Base-by-base conservation (phyloP, 92 coral and sea anemone genomes). In the Heteractis magnifica region DNA sequence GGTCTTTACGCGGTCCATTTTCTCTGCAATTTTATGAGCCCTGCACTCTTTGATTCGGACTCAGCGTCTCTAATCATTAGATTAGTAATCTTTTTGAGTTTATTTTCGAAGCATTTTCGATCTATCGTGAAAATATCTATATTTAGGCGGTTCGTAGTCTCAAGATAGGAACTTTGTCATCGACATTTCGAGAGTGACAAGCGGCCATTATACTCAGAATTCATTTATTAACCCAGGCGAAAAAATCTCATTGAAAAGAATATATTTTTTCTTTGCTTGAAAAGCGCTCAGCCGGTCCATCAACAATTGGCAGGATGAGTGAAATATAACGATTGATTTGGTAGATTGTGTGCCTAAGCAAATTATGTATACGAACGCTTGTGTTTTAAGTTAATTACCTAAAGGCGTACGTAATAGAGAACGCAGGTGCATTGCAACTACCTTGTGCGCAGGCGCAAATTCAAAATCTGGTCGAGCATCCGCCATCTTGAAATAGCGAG, bases 401-500 rank as follows among this genome's bases (percentile, higher is more conserved):
- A 65, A 18, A 52, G 10, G 51, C 62, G 77, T 80, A 8, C 50
- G 52, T 16, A 71, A 26, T 26, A 5, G 51, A 52, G 65, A 21
- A 15, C 10, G 13, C 77, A 70, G 11, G 52, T 70, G 84, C 26
- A n/a, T 20, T 81, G 84, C 6, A 62, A 78, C 19, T 21, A 51
- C 16, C 23, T 68, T 7, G 4, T 41, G 84, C 64, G 77, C 84
- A 81, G 51, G 77, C 84, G 77, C 49, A 6, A 68, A 68, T 8
- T 13, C 13, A 23, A 68, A 68, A 68, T 26, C 73, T 48, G 18
- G 19, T 62, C 15, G 20, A 62, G 70, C 15, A 62, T 62, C 44
- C 3, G 44, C 44, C 44, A 34, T 34, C 44, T 34, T 34, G 44
- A 34, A 34, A 2, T 34, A 34, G 44, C 44, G 44, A 34, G 44